Evolutionary conservation across 2,113 vertebrate species (phyloP), one percentile per base, ranked within the genome.

Genomic region (Phoenicopterus ruber): DNA sequence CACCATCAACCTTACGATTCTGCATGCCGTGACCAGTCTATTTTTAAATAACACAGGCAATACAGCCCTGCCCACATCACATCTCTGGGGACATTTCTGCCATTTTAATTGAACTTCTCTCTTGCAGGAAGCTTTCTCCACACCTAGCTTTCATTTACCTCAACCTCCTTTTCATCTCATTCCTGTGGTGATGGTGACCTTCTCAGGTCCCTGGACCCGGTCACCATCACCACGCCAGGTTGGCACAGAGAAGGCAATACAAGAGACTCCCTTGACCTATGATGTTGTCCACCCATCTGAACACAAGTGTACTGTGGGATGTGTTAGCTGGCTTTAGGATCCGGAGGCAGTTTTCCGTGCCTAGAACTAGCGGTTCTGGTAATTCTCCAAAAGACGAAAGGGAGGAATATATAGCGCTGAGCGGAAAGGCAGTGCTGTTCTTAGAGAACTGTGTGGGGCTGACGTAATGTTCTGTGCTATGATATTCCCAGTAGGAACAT

Each of bases 401-500:
- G 88, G 46, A 82, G 91, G 81, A 95, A 69, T 40, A 82, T 13
- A 20, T 4, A 77, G 80, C 2, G 1, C 52, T 0, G 73, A 59
- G 88, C 2, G 40, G 94, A 91, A 96, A 94, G 93, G 94, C 72
- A 93, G 83, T 59, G 88, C 80, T 40, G 77, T 61, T 84, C 80
- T 62, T 13, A 31, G 54, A 69, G 81, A 90, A 77, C 70, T 47
- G 84, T 38, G 83, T 70, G 88, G 58, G 93, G 81, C 62, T 97
- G 96, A 97, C 0, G 58, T 94, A 87, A 95, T 93, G 84, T 24
- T 93, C 93, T 38, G 83, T 42, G 93, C 62, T 70, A 0, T 14
- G 93, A 94, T 95, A 95, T 90, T 97, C 94, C 94, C 97, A 63
- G 62, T 21, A 80, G 97, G 95, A 97, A 94, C 89, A 47, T 89